phyloP scores from a whole-genome alignment of 2,888 invertebrate genomes.

The Eucera pruinosa region DNA sequence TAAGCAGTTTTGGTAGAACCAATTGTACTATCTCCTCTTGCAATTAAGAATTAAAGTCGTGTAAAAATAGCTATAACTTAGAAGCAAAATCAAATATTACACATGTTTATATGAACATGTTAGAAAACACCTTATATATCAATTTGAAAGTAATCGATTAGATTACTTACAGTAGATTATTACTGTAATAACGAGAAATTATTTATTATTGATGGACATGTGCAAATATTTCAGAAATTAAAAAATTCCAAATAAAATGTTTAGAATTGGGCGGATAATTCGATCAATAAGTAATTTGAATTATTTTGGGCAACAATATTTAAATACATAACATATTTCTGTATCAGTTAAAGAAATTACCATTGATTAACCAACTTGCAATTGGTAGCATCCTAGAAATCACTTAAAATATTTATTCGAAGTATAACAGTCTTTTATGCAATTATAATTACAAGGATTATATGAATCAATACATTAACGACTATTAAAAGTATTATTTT shows the following conservation, averaged over 20 bases:
- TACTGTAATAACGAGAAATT: not conserved
- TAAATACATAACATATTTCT: not conserved
- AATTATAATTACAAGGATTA: not conserved
- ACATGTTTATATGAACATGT: too few relatives aligned
- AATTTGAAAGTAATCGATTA: not conserved
- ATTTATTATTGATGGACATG: conserved; percentile 10
- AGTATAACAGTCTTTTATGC: not conserved
- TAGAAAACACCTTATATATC: too few relatives aligned
- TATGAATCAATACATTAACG: not conserved
- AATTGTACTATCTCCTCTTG: too few relatives aligned
- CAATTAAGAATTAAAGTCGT: too few relatives aligned
- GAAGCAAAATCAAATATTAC: too few relatives aligned
- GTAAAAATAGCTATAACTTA: too few relatives aligned
- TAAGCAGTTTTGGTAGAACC: too few relatives aligned
- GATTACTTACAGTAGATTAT: too few relatives aligned
- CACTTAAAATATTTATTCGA: not conserved
- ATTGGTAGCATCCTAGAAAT: not conserved
- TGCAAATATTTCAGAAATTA: not conserved
- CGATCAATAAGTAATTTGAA: too few relatives aligned
- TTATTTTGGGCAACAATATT: not conserved
- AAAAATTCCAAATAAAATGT: too few relatives aligned
- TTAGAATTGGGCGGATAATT: too few relatives aligned
- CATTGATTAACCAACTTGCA: too few relatives aligned
- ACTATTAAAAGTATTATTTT: not conserved
- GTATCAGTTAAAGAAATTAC: not conserved